Base-by-base conservation (phyloP, 64 coral and sea anemone species). In the Actinia tenebrosa region DNA sequence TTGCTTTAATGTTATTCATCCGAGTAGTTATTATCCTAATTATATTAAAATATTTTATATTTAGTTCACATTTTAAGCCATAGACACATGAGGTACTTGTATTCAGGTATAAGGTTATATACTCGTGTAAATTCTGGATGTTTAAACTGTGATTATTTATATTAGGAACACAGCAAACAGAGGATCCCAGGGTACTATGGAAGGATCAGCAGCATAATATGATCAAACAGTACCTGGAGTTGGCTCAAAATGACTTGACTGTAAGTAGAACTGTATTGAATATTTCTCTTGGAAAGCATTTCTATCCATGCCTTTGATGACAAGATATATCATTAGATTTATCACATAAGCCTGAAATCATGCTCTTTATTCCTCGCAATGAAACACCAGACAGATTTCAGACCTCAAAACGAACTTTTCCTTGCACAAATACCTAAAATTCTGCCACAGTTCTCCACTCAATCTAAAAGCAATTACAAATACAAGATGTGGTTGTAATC, bases 181-280 rank as follows among this genome's bases (percentile, higher is more conserved):
- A 99, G 68, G 97, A 99, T 44, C 97, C 97, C 5, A 89, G 97
- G 64, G 85, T 90, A 61, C 88, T 95, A 79, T 99, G 97, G 97
- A 89, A 71, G 60, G 87, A 93, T 30, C 87, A 89, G 45, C 88
- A 95, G 19, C 93, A 93, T 69, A 93, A 87, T 56, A 99, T 99
- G 97, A 86, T 99, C 10, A 91, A 88, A 46, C 90, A 99, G 16
- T 99, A 99, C 62, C 66, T 99, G 10, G 10, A 45, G 5, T 71
- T 99, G 27, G 88, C 93, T 86, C 97, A 99, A 60, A 89, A 89
- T 79, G 93, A 95, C 63, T 75, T 98, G 16, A 68, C 56, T 83
- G 96, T 98, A 88, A 22, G 85, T 90, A 54, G 11, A 22, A 77
- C 60, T 30, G 6, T 0, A 75, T 7, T 75, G 69, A 37, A 1